phyloP scores from a whole-genome alignment of 2,797 vertebrate species.

The Tiaroga cobitis region DNA sequence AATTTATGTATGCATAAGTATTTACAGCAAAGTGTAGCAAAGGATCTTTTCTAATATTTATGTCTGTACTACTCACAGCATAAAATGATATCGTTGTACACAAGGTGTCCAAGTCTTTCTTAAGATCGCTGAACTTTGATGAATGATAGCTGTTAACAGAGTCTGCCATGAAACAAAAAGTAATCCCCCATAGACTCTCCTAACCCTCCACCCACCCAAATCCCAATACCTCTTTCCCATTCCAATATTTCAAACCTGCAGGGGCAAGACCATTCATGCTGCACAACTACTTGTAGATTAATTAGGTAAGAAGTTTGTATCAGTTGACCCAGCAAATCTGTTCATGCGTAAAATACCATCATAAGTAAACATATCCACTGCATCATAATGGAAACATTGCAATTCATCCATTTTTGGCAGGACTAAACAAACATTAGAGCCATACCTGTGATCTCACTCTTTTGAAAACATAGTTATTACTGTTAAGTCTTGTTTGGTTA shows the following conservation, averaged over 20 bases:
- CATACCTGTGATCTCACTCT: neutral
- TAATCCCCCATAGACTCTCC: slow-evolving; percentile 42
- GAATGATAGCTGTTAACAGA: slow-evolving; percentile 45
- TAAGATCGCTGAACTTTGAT: slow-evolving; percentile 42
- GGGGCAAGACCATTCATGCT: slow-evolving; percentile 28
- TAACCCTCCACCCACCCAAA: slow-evolving; percentile 22
- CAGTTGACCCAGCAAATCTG: slow-evolving; percentile 11
- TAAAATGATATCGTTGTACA: slow-evolving; percentile 14
- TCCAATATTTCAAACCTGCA: slow-evolving; percentile 42
- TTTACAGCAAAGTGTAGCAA: neutral
- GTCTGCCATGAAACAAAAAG: slow-evolving; percentile 28
- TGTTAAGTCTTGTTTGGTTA: neutral
- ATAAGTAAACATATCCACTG: slow-evolving; percentile 21
- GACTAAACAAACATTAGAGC: neutral
- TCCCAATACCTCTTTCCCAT: slow-evolving; percentile 32
- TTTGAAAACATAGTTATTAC: neutral
- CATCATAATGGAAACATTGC: neutral
- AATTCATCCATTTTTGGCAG: neutral
- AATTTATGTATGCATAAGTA: neutral
- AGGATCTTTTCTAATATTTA: neutral
- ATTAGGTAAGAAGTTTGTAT: slow-evolving; percentile 19
- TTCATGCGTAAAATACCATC: slow-evolving; percentile 12
- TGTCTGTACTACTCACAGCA: neutral
- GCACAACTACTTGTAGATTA: slow-evolving; percentile 1
- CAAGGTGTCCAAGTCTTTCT: slow-evolving; percentile 9